A percentile compares a stretch with the other conserved stretches of the same genome.
These are phyloP conservation scores for Sisor rabdophorus DNA, from an alignment of 2,113 vertebrate genomes.

Conservation along the genomic window DNA sequence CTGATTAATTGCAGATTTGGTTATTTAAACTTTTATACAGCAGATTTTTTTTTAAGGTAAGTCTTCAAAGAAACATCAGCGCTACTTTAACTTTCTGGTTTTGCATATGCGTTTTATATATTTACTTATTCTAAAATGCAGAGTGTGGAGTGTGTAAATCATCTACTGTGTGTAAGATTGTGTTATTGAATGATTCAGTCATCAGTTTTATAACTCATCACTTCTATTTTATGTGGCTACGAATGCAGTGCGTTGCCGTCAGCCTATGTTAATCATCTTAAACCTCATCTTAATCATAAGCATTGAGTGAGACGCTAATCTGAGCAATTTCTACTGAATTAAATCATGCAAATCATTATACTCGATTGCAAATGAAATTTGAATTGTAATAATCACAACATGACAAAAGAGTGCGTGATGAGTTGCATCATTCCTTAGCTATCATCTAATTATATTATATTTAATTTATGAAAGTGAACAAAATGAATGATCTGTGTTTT, in stretches of 20 bases:
- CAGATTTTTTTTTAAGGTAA: too few species aligned
- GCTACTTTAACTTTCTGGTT: neutral
- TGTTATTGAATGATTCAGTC: neutral
- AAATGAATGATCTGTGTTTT: neutral
- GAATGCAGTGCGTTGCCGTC: neutral
- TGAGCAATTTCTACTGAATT: neutral
- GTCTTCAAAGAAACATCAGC: too few species aligned
- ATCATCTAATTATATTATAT: slow-evolving; percentile 1
- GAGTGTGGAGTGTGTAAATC: too few species aligned
- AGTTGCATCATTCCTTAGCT: neutral
- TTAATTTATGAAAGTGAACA: too few species aligned
- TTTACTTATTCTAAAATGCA: neutral
- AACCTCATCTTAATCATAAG: too few species aligned
- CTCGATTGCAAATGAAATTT: neutral
- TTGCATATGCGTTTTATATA: neutral
- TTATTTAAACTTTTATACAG: too few species aligned
- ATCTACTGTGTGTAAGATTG: neutral
- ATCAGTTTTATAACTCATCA: neutral
- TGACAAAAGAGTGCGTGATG: neutral
- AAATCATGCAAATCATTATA: neutral
- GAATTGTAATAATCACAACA: neutral
- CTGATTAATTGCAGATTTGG: too few species aligned
- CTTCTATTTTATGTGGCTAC: neutral
- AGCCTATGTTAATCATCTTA: neutral
- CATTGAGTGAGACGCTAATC: neutral